These are phyloP conservation scores for Actinostola sp. DNA, from an alignment of 92 coral and sea anemone genomes.

Conservation along the genomic window DNA sequence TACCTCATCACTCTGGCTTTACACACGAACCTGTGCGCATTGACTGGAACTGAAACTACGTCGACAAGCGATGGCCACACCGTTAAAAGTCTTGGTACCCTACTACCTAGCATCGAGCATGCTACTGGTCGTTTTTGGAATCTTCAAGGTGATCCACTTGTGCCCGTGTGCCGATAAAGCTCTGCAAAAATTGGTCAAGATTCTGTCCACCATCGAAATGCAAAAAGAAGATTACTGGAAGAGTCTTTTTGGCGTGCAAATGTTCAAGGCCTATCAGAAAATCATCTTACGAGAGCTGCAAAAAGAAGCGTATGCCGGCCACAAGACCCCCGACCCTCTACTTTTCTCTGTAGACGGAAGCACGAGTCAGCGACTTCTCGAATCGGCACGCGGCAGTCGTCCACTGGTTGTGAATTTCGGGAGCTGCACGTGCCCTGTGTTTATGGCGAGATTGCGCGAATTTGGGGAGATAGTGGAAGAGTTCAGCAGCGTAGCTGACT, in stretches of 20 bases:
- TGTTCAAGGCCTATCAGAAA: slow-evolving; percentile 74
- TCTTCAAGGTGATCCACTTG: slow-evolving; percentile 51
- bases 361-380: slow-evolving; percentile 66
- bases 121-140: slow-evolving; percentile 49
- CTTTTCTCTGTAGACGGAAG: slow-evolving; percentile 78
- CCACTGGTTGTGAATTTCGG: slow-evolving; percentile 91
- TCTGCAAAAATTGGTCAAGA: slow-evolving; percentile 36
- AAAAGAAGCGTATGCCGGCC: slow-evolving; percentile 49
- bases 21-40: slow-evolving; percentile 2
- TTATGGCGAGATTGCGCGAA: slow-evolving; percentile 69
- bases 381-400: slow-evolving; percentile 70
- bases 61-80: slow-evolving; percentile 16
- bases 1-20: not conserved
- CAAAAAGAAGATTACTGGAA: slow-evolving; percentile 72
- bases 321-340: slow-evolving; percentile 76
- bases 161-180: slow-evolving; percentile 40
- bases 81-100: slow-evolving; percentile 44
- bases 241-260: slow-evolving; percentile 78
- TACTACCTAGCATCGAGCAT: slow-evolving; percentile 51
- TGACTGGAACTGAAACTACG: not conserved
- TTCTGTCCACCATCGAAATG: slow-evolving; percentile 50
- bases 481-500: slow-evolving; percentile 76
- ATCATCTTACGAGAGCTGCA: slow-evolving; percentile 59
- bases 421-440: slow-evolving; percentile 88
- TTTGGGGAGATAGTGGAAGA: slow-evolving; percentile 70